Conservation (phyloP, 2,797 vertebrate genomes). For the Spondyliosoma cantharus region DNA sequence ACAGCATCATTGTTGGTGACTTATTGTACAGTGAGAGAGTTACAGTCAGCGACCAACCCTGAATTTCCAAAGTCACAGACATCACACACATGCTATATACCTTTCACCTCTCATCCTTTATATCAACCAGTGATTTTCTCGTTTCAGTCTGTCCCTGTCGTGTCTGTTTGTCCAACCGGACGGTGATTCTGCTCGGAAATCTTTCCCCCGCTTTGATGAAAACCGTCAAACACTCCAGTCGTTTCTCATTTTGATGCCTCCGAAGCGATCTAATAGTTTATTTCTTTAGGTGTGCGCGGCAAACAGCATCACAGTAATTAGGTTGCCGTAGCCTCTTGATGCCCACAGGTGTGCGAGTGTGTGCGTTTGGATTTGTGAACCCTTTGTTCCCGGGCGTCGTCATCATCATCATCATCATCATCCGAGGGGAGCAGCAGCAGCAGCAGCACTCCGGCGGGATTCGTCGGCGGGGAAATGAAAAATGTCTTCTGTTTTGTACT, state of each 20-base stretch:
- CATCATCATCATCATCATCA: constrained; percentile 28
- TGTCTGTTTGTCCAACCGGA: no score
- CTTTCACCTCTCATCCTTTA: no score
- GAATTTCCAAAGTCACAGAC: no score
- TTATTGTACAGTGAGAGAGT: no score
- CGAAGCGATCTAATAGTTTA: neutral
- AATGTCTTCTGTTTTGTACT: constrained; percentile 61
- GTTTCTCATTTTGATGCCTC: neutral
- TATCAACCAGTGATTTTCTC: no score
- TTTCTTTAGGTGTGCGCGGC: constrained; percentile 1
- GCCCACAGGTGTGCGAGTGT: constrained; percentile 43
- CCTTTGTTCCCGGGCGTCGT: constrained; percentile 51
- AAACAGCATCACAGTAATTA: constrained; percentile 31
- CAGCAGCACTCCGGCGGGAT: constrained; percentile 48
- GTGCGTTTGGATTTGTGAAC: constrained; percentile 31
- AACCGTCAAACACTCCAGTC: neutral
- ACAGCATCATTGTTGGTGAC: no score
- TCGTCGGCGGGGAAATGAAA: constrained; percentile 48
- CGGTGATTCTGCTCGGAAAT: neutral
- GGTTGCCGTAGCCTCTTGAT: constrained; percentile 21
- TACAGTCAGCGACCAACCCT: neutral
- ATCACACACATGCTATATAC: no score
- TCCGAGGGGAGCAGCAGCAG: constrained; percentile 10
- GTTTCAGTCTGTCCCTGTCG: no score
- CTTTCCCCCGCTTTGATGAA: neutral